Base-by-base conservation (phyloP, 1,140 invertebrate genomes). In the Microplitis demolitor region DNA sequence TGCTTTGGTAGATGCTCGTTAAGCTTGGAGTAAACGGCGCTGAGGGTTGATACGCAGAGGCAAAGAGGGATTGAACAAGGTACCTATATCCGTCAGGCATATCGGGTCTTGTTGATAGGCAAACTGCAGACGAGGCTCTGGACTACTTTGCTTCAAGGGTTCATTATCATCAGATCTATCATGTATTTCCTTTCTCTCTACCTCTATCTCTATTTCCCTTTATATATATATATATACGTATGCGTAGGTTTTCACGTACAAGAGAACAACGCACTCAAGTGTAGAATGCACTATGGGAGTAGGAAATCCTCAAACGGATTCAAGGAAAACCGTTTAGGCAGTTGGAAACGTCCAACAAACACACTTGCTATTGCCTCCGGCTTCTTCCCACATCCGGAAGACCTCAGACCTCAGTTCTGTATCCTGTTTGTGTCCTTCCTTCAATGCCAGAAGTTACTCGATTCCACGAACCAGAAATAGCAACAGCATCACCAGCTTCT, bases 81-180 rank as follows among this genome's bases (percentile, higher is more conserved):
- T 74, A 62, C 53, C 73, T 71, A 67, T 71, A 71, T 66, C 73
- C 73, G 62, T 37, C 69, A 62, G 69, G 73, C 33, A 74, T 74
- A 68, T 74, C 63, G 56, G 69, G 56, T 53, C 54, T 67, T 71
- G 68, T 66, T 71, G 63, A 71, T 67, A 39, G 45, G 35, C 37
- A 4, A 63, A 71, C 14, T 71, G 31, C 39, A 53, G 53, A 67
- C 45, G 39, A 51, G 16, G 50, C 39, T 45, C 66, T 37, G 50
- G 58, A 14, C 13, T 34, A 9, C 37, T 37, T 66, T 45, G 66
- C 45, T 50, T 31, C 71, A 73, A 66, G 64, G 71, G 60, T 73
- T 68, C 71, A 73, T 73, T 73, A 50, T 31, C 58, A 33, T 53
- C n/a, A 66, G 37, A 6, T 45, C 39, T 45, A 45, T 45, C 39